phyloP scores from a whole-genome alignment of 2,888 invertebrate genomes.

The Aphodius sticticus region DNA sequence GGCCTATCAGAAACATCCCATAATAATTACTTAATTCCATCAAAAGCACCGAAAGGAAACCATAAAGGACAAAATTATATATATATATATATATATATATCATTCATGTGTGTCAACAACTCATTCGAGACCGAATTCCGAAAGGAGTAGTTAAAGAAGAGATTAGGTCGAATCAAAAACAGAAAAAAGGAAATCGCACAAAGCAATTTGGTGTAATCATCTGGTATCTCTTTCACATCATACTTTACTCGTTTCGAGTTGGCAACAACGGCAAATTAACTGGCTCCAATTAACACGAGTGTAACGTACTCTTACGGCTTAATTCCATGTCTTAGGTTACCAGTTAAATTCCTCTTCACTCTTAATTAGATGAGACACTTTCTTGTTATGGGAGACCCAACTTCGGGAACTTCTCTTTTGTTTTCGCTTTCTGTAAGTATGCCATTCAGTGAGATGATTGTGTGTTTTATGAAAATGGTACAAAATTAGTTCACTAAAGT shows the following conservation, averaged over 20 bases:
- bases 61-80: too few species aligned
- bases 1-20: too few species aligned
- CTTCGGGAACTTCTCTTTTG: background rate
- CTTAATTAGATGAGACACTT: background rate
- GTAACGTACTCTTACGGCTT: background rate
- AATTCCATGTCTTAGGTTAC: conserved; percentile 4
- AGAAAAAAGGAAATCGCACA: background rate
- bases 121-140: too few species aligned
- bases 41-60: too few species aligned
- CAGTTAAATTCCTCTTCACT: background rate
- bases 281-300: background rate
- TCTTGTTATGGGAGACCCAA: background rate
- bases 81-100: too few species aligned
- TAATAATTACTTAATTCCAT: too few species aligned
- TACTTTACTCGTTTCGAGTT: too few species aligned
- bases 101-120: too few species aligned
- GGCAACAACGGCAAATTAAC: background rate
- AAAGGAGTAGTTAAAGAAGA: too few species aligned
- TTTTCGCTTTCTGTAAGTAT: conserved; percentile 4
- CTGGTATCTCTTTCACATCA: background rate
- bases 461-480: background rate
- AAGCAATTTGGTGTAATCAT: background rate
- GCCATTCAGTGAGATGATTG: background rate
- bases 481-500: background rate
- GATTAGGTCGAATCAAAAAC: too few species aligned